A percentile compares a stretch with the other conserved stretches of the same genome.
Evolutionary conservation across 2,888 invertebrate species (phyloP).

Genomic region (Pterostichus niger): DNA sequence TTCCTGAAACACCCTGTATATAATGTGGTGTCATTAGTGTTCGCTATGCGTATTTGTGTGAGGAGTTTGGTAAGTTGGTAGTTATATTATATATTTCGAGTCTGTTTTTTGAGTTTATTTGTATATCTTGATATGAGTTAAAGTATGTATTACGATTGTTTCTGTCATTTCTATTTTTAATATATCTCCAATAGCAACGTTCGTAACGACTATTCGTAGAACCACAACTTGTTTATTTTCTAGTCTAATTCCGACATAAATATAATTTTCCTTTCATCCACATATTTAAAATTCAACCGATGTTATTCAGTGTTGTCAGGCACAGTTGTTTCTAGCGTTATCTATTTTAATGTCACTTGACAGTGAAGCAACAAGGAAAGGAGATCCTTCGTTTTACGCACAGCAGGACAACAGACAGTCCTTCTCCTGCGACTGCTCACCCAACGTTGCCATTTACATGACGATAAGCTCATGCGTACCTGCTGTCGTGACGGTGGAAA

Average conservation of each 20-base stretch:
- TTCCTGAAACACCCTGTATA: too few species aligned
- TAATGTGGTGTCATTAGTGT: too few species aligned
- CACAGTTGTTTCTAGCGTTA: neutral
- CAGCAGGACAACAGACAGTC: neutral
- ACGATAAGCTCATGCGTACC: conserved; percentile 10
- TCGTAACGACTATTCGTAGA: neutral
- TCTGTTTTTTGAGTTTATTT: too few species aligned
- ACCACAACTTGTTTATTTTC: neutral
- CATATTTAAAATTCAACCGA: neutral
- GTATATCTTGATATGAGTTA: too few species aligned
- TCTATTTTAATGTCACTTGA: neutral
- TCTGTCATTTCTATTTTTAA: too few species aligned
- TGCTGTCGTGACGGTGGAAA: conserved; percentile 1
- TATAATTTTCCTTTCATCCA: neutral
- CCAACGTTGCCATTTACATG: conserved; percentile 9
- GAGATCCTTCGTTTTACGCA: neutral
- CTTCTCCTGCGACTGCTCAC: neutral
- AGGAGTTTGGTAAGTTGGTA: too few species aligned
- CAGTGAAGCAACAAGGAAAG: neutral
- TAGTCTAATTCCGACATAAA: neutral
- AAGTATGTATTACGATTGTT: too few species aligned
- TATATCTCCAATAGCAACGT: too few species aligned
- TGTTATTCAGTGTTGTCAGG: neutral
- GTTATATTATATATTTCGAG: too few species aligned
- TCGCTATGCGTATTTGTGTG: too few species aligned